phyloP scores from a whole-genome alignment of 2,797 vertebrate species.

The Philypnodon macrostomus region DNA sequence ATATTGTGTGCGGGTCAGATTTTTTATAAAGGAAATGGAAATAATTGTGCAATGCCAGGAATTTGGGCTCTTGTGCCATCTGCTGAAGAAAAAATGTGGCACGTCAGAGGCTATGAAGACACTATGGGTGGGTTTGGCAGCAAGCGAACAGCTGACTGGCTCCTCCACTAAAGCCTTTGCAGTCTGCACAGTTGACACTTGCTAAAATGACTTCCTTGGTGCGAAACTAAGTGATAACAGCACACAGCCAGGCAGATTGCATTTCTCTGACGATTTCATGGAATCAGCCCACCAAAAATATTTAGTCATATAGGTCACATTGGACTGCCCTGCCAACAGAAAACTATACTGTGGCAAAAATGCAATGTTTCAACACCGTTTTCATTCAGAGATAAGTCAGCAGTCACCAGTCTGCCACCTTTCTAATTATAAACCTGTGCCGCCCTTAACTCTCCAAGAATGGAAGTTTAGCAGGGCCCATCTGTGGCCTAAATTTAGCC shows the following conservation, averaged over 20 bases:
- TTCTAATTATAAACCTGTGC: slow-evolving; percentile 85
- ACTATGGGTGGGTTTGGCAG: slow-evolving; percentile 29
- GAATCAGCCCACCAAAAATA: not conserved
- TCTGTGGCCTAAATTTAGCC: slow-evolving; percentile 88
- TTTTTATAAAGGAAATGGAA: not conserved
- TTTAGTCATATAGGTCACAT: not conserved
- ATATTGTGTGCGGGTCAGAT: not conserved
- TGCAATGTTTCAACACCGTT: slow-evolving; percentile 1
- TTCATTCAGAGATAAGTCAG: slow-evolving; percentile 10
- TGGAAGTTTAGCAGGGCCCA: slow-evolving; percentile 86
- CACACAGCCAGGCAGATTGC: not conserved
- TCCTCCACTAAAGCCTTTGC: slow-evolving; percentile 40
- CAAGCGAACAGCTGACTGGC: slow-evolving; percentile 63
- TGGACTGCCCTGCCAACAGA: not conserved
- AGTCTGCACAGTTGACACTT: slow-evolving; percentile 54
- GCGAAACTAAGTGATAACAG: slow-evolving; percentile 23
- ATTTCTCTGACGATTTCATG: not conserved
- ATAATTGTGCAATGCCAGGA: slow-evolving; percentile 31
- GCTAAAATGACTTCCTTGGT: slow-evolving; percentile 29
- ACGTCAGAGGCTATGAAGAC: slow-evolving; percentile 31
- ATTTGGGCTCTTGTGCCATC: slow-evolving; percentile 52
- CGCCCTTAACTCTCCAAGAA: slow-evolving; percentile 83
- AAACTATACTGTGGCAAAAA: not conserved
- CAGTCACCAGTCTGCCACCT: slow-evolving; percentile 60
- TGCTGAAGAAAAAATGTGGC: slow-evolving; percentile 50